Evolutionary conservation across 2,888 invertebrate genomes (phyloP).

Genomic region (Chrysopilus asiliformis): DNA sequence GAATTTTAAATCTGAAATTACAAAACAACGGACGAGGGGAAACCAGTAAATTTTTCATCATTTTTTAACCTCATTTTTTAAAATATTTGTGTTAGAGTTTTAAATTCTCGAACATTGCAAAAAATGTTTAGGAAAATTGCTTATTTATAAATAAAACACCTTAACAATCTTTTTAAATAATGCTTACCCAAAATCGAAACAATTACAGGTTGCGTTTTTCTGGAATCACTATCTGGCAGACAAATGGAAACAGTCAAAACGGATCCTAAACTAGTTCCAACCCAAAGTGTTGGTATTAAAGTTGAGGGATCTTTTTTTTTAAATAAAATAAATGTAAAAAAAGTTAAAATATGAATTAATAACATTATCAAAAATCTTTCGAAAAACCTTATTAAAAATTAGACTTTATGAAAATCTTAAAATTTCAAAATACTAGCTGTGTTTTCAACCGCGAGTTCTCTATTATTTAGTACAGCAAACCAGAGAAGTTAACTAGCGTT

Average conservation of each 20-base stretch:
- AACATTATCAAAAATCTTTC: slow-evolving; percentile 19
- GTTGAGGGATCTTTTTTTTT: slow-evolving; percentile 57
- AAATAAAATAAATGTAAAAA: slow-evolving; percentile 1
- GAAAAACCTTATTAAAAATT: too few species aligned
- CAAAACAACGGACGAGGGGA: too few species aligned
- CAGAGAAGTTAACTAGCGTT: too few species aligned
- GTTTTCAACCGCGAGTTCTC: too few species aligned
- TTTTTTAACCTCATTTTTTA: neutral
- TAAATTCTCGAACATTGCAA: neutral
- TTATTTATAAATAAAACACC: neutral
- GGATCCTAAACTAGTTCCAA: slow-evolving; percentile 94
- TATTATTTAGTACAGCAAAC: too few species aligned
- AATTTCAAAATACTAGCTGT: too few species aligned
- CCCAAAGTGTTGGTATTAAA: slow-evolving; percentile 85
- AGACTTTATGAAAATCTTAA: too few species aligned
- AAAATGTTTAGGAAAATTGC: neutral
- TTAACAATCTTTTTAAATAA: neutral
- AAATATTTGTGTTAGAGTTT: neutral
- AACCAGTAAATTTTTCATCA: neutral
- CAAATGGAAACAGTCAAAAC: slow-evolving; percentile 85
- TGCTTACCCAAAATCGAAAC: slow-evolving; percentile 73
- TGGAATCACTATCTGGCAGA: slow-evolving; percentile 63
- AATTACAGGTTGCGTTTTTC: slow-evolving; percentile 74
- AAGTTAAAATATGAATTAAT: too few species aligned
- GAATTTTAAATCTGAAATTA: too few species aligned